These are phyloP conservation scores for Anomalospiza imberbis DNA, from an alignment of 2,797 vertebrate species.

Conservation along the genomic window DNA sequence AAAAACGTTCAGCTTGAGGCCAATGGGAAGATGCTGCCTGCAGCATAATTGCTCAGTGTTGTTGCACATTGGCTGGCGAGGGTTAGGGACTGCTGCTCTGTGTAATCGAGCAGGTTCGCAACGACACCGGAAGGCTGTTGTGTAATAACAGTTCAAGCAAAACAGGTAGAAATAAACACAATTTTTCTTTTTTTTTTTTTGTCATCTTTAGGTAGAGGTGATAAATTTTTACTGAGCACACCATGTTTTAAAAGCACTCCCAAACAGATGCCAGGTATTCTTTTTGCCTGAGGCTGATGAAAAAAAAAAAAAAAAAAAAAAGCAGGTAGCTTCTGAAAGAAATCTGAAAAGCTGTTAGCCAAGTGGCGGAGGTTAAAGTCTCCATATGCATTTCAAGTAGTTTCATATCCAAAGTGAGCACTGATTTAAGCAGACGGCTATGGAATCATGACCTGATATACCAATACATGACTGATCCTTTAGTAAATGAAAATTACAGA, in stretches of 20 bases:
- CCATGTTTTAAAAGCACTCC: neutral
- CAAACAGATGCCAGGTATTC: neutral
- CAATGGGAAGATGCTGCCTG: slow-evolving; percentile 42
- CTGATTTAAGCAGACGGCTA: neutral
- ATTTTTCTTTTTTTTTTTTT: neutral
- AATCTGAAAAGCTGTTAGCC: slow-evolving; percentile 20
- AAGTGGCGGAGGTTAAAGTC: neutral
- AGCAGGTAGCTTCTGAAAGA: slow-evolving; percentile 11
- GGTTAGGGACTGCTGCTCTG: slow-evolving; percentile 24
- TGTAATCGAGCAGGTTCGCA: slow-evolving; percentile 29
- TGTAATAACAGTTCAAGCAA: neutral
- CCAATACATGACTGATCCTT: slow-evolving; percentile 2
- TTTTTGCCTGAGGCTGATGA: neutral
- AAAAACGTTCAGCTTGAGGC: neutral
- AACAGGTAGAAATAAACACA: neutral
- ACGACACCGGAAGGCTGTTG: neutral
- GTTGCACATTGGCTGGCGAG: neutral
- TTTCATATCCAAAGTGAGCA: neutral
- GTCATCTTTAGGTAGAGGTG: neutral
- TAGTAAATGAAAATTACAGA: slow-evolving; percentile 22
- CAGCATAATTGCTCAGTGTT: slow-evolving; percentile 17
- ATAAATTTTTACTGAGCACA: neutral
- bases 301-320: neutral
- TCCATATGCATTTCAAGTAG: neutral
- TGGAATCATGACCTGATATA: neutral